phyloP scores from a whole-genome alignment of 1,140 invertebrate genomes.

The Orussus abietinus region DNA sequence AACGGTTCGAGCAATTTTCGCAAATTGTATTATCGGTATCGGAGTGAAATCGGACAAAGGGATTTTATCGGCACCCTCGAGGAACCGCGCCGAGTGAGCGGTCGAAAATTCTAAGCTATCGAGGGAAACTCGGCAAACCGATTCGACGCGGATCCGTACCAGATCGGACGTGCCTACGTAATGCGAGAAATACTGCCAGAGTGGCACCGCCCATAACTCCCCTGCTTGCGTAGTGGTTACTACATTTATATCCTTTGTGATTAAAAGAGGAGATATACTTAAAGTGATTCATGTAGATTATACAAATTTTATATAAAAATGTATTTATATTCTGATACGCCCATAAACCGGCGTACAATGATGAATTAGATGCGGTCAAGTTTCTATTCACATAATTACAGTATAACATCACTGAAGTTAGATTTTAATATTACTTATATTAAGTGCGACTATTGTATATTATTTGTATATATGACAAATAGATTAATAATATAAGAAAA shows the following conservation, averaged over 20 bases:
- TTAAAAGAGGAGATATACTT: slow-evolving; percentile 40
- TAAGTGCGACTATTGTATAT: slow-evolving; percentile 39
- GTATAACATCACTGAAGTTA: slow-evolving; percentile 32
- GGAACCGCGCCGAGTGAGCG: background rate
- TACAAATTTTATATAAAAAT: slow-evolving; percentile 43
- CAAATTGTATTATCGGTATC: no score
- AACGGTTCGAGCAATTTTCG: no score
- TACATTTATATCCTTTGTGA: slow-evolving; percentile 43
- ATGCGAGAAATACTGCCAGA: slow-evolving; percentile 35
- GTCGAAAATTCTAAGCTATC: background rate
- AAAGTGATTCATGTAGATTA: slow-evolving; percentile 44
- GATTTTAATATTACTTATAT: slow-evolving; percentile 38
- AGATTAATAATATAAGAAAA: slow-evolving; percentile 45
- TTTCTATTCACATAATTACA: slow-evolving; percentile 42
- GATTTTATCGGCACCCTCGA: slow-evolving; percentile 4
- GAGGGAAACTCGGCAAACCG: slow-evolving; percentile 6
- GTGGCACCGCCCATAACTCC: slow-evolving; percentile 34
- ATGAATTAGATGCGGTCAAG: slow-evolving; percentile 36
- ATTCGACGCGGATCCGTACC: slow-evolving; percentile 17
- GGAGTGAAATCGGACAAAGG: no score
- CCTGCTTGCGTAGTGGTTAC: slow-evolving; percentile 33
- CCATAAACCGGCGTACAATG: slow-evolving; percentile 25
- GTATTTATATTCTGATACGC: slow-evolving; percentile 40
- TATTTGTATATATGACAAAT: slow-evolving; percentile 44
- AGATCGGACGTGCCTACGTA: slow-evolving; percentile 19